A percentile compares a stretch with the other conserved stretches of the same genome.
These are phyloP conservation scores for Neofelis nebulosa DNA, from an alignment of 2,113 vertebrate genomes.

Conservation along the genomic window DNA sequence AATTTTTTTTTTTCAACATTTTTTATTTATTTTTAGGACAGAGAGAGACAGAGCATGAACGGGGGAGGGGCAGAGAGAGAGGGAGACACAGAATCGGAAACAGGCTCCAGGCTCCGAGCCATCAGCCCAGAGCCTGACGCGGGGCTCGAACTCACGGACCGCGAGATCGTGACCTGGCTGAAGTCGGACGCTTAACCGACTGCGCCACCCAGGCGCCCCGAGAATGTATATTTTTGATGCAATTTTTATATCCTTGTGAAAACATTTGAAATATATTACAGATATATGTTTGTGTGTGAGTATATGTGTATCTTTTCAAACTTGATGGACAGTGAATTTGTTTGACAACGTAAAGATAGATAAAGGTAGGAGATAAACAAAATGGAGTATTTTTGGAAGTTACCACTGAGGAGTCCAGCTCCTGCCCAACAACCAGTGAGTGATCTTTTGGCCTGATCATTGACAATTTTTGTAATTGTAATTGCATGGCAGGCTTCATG, in stretches of 20 bases:
- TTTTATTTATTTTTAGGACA: too few relatives aligned
- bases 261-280: neutral
- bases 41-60: too few relatives aligned
- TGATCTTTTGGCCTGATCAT: neutral
- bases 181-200: too few relatives aligned
- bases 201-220: too few relatives aligned
- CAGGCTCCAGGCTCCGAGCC: too few relatives aligned
- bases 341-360: neutral
- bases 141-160: too few relatives aligned
- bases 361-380: neutral
- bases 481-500: neutral
- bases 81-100: too few relatives aligned
- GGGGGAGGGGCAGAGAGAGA: too few relatives aligned
- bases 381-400: neutral
- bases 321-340: conserved; percentile 25
- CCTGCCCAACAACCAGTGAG: neutral
- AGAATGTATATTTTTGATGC: neutral
- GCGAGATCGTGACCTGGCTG: too few relatives aligned
- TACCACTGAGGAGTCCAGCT: neutral
- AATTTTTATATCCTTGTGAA: neutral
- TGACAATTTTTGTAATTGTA: neutral
- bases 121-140: too few relatives aligned
- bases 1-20: too few relatives aligned
- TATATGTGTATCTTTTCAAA: neutral
- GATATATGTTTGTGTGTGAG: neutral